A percentile compares a stretch with the other conserved stretches of the same genome.
Evolutionary conservation across 2,797 vertebrate genomes (phyloP).

Genomic region (Rhadinocentrus ornatus): DNA sequence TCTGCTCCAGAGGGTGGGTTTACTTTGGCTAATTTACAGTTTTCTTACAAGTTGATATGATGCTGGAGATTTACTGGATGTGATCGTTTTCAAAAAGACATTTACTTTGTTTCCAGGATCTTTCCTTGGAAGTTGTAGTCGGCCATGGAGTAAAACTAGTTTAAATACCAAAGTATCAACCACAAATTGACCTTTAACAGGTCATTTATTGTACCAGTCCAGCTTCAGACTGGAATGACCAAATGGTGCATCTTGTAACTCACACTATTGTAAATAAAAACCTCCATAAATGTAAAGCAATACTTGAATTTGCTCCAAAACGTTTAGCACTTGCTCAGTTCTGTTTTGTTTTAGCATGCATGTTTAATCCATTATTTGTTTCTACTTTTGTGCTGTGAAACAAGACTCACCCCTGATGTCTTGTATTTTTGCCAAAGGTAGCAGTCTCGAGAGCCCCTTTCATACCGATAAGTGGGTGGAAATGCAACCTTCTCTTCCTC

Average conservation of each 20-base stretch:
- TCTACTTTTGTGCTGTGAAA: slow-evolving; percentile 5
- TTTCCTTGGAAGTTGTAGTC: slow-evolving; percentile 16
- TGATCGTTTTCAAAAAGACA: neutral
- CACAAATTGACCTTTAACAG: neutral
- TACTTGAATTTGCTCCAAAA: neutral
- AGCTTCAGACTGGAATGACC: neutral
- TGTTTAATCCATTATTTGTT: slow-evolving; percentile 1
- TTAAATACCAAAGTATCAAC: neutral
- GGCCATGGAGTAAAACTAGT: neutral
- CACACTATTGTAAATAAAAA: neutral
- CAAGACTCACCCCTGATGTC: slow-evolving; percentile 83
- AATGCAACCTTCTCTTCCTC: slow-evolving; percentile 88
- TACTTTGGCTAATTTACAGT: neutral
- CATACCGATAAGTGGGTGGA: slow-evolving; percentile 89
- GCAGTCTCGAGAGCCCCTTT: slow-evolving; percentile 85
- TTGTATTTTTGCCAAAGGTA: slow-evolving; percentile 90
- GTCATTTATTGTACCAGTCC: neutral
- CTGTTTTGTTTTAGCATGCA: neutral
- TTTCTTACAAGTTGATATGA: neutral
- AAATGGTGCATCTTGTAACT: neutral
- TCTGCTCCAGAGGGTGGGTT: neutral
- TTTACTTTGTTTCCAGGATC: neutral
- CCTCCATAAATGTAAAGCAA: neutral
- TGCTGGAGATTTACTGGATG: neutral
- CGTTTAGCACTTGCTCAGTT: neutral